phyloP scores from a whole-genome alignment of 2,113 vertebrate genomes.

The Triplophysa rosa region DNA sequence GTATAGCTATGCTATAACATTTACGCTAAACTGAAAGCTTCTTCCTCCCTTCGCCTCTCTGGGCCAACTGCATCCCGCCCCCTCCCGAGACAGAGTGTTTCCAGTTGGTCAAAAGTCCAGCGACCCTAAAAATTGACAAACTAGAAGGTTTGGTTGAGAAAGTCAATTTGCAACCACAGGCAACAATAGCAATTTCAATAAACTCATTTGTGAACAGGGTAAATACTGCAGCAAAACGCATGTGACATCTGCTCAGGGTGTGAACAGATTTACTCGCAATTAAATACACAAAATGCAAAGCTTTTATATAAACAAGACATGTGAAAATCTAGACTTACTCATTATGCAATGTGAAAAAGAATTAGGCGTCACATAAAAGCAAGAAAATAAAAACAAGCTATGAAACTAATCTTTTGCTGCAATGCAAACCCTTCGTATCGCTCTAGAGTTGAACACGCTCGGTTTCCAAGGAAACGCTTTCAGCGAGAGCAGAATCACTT shows the following conservation, averaged over 20 bases:
- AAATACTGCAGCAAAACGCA: constrained; percentile 84
- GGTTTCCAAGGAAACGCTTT: constrained; percentile 18
- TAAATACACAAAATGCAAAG: not conserved
- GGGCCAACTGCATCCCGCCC: constrained; percentile 75
- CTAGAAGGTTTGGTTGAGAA: constrained; percentile 78
- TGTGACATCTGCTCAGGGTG: not conserved
- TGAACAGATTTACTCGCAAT: not conserved
- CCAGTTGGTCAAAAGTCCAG: constrained; percentile 99
- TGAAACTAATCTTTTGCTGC: constrained; percentile 67
- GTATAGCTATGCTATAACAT: no score
- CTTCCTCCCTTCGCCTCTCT: constrained; percentile 19
- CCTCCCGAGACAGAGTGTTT: constrained; percentile 91
- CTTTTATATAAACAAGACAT: not conserved
- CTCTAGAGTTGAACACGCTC: constrained; percentile 38
- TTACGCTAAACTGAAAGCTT: not conserved
- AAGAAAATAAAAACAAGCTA: not conserved
- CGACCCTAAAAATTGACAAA: constrained; percentile 91
- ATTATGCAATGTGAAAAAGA: not conserved
- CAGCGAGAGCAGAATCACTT: constrained; percentile 9
- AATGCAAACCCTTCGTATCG: constrained; percentile 65
- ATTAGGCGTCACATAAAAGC: not conserved
- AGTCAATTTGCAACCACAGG: constrained; percentile 75
- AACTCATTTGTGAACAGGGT: constrained; percentile 56
- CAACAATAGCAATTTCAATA: constrained; percentile 75
- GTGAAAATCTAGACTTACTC: not conserved